Base-by-base conservation (phyloP, 2,113 vertebrate species). In the Lonchura striata region DNA sequence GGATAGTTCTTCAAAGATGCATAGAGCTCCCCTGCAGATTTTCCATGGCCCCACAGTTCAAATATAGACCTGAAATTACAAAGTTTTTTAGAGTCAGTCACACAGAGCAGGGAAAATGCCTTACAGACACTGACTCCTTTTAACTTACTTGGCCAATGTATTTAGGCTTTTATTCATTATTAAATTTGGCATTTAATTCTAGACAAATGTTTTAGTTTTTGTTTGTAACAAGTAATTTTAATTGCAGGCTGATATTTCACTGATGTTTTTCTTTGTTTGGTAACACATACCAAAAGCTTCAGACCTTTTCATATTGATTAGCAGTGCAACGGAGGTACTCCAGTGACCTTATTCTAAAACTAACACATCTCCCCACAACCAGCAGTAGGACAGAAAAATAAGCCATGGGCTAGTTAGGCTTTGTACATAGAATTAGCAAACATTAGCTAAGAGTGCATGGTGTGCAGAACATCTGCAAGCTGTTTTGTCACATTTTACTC, bases 21-120 rank as follows among this genome's bases (percentile, higher is more conserved):
- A 96, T 98, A 98, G 81, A 99, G 98, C 61, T 99, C 99, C 46
- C 96, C 97, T 3, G 96, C 94, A 78, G 98, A 99, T 86, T 77
- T 97, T 88, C 99, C 99, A 84, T 99, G 98, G 83, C 99, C 99
- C 99, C 99, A 99, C 7, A 99, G 97, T 82, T 99, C 99, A 99
- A 99, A 99, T 60, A 99, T 92, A 92, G 99, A 99, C 97, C 99
- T 99, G 96, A 81, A 98, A 97, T 77, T 19, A 84, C 52, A 89
- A 92, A 61, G 13, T 60, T 82, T 88, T 77, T 70, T 18, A 61
- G 31, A 87, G 47, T 24, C n/a, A 70, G 57, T 93, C 83, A 96
- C 18, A 68, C 0, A 13, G 6, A 31, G 31, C 39, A n/a, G 18
- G 35, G 44, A 37, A 53, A 66, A 77, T n/a, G 53, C 39, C 41